Evolutionary conservation across 2,888 invertebrate genomes (phyloP).

Genomic region (Drosophila putrida): DNA sequence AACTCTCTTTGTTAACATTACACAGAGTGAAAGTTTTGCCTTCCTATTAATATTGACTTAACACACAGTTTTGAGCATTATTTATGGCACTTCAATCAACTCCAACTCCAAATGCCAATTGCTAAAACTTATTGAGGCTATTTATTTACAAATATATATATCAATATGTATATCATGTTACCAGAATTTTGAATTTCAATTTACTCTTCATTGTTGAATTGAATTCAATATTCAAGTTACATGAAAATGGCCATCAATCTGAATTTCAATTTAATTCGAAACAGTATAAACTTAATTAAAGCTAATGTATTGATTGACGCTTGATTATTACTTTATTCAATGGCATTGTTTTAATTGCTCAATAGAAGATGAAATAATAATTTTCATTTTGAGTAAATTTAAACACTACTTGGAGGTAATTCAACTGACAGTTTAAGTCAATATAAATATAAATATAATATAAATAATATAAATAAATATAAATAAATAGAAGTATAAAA

Average conservation of each 20-base stretch:
- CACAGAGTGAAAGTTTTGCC: slow-evolving; percentile 9
- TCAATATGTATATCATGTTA: slow-evolving; percentile 1
- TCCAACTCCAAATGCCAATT: slow-evolving; percentile 25
- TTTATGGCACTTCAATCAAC: slow-evolving; percentile 45
- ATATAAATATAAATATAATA: no score
- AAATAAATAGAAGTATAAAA: no score
- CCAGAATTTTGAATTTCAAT: not conserved
- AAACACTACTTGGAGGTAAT: not conserved
- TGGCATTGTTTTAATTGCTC: not conserved
- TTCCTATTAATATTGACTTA: slow-evolving; percentile 51
- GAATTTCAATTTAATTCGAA: not conserved
- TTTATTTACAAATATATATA: slow-evolving; percentile 2
- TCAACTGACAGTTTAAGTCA: no score
- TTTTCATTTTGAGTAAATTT: not conserved
- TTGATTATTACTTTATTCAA: not conserved
- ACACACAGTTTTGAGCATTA: slow-evolving; percentile 36
- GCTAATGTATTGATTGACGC: not conserved
- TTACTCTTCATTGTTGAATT: not conserved
- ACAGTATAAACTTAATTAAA: not conserved
- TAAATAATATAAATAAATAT: no score
- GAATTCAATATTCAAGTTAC: not conserved
- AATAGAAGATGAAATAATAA: not conserved
- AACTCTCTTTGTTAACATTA: slow-evolving; percentile 43
- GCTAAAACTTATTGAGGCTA: slow-evolving; percentile 1
- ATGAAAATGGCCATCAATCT: slow-evolving; percentile 2